phyloP scores from a whole-genome alignment of 2,888 invertebrate genomes.

The Tubulanus polymorphus region DNA sequence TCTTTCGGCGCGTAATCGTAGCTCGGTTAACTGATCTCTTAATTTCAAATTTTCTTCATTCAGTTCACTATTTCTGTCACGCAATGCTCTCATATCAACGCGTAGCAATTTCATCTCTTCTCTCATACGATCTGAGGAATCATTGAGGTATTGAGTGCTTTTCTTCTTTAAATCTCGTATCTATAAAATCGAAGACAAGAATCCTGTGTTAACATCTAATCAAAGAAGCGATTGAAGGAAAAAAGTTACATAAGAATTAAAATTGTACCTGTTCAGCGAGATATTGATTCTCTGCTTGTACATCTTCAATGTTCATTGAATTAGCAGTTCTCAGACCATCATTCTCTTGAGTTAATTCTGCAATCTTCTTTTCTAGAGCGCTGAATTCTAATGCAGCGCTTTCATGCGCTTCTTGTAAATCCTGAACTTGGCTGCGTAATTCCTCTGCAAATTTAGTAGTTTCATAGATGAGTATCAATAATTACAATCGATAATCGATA shows the following conservation, averaged over 20 bases:
- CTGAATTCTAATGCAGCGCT: slow-evolving; percentile 28
- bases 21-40: slow-evolving; percentile 27
- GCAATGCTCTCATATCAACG: slow-evolving; percentile 35
- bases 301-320: slow-evolving; percentile 15
- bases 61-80: slow-evolving; percentile 41
- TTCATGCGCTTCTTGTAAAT: slow-evolving; percentile 44
- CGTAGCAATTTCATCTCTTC: slow-evolving; percentile 38
- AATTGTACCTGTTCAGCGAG: slow-evolving; percentile 33
- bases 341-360: slow-evolving; percentile 34
- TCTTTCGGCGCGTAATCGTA: slow-evolving; percentile 7
- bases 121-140: slow-evolving; percentile 13
- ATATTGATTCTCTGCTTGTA: slow-evolving; percentile 30
- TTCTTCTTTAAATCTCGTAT: slow-evolving; percentile 22
- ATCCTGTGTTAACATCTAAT: not conserved
- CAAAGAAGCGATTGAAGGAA: too few relatives aligned
- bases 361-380: slow-evolving; percentile 28
- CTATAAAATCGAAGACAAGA: slow-evolving; percentile 14
- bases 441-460: slow-evolving; percentile 35
- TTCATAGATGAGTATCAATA: too few relatives aligned
- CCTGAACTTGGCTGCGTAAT: slow-evolving; percentile 42
- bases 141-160: not conserved
- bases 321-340: slow-evolving; percentile 22
- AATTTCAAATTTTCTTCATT: slow-evolving; percentile 43
- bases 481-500: too few relatives aligned
- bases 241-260: too few relatives aligned